phyloP scores from a whole-genome alignment of 1,140 invertebrate genomes.

The Probaryconus sp. region DNA sequence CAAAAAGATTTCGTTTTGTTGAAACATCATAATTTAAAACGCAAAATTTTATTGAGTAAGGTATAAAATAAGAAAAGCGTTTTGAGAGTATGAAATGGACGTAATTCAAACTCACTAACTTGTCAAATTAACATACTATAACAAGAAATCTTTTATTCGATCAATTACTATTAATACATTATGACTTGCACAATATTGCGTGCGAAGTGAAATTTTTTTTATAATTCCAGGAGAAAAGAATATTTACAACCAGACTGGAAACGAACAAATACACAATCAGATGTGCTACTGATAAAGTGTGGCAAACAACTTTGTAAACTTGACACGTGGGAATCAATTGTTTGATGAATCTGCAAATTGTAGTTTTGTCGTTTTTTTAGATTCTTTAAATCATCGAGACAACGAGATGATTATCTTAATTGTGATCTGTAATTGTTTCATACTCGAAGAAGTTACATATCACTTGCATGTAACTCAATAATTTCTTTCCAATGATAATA shows the following conservation, averaged over 20 bases:
- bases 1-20: no score
- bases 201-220: slow-evolving; percentile 54
- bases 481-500: no score
- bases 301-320: slow-evolving; percentile 7
- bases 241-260: slow-evolving; percentile 52
- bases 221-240: slow-evolving; percentile 51
- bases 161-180: slow-evolving; percentile 49
- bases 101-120: slow-evolving; percentile 18
- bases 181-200: slow-evolving; percentile 47
- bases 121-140: slow-evolving; percentile 37
- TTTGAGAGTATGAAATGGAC: slow-evolving; percentile 12
- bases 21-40: no score
- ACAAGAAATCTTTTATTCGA: slow-evolving; percentile 47
- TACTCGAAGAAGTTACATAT: no score
- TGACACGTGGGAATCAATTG: background rate
- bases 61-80: slow-evolving; percentile 11
- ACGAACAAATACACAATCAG: slow-evolving; percentile 32
- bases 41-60: slow-evolving; percentile 21
- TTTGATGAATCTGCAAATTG: no score
- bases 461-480: no score
- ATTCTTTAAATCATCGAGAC: no score
- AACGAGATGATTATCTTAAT: no score
- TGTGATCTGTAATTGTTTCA: no score
- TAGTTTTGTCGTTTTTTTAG: no score
- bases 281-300: slow-evolving; percentile 16